phyloP scores from a whole-genome alignment of 2,888 invertebrate genomes.

The Ryuthela nishihirai region DNA sequence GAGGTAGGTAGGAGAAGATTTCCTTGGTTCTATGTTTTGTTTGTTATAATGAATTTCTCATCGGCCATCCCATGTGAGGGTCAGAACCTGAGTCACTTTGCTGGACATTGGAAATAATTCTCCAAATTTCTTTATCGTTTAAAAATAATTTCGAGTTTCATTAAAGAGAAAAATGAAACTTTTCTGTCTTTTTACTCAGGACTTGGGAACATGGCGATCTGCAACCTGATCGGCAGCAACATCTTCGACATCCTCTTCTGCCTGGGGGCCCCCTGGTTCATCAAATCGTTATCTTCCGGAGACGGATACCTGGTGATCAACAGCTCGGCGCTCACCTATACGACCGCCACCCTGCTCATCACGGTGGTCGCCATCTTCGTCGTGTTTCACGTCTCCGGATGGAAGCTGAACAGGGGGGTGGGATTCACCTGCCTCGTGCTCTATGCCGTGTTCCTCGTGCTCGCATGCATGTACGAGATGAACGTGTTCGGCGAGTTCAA shows the following conservation, averaged over 20 bases:
- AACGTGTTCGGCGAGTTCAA: conserved; percentile 92
- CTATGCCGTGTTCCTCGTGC: conserved; percentile 85
- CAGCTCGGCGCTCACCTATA: conserved; percentile 77
- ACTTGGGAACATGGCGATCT: conserved; percentile 68
- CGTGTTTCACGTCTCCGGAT: conserved; percentile 87
- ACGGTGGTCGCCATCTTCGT: conserved; percentile 86
- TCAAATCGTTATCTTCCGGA: conserved; percentile 54
- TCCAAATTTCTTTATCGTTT: too few relatives aligned
- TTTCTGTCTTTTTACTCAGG: conserved; percentile 20
- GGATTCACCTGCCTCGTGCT: conserved; percentile 85
- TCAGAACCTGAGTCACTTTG: too few relatives aligned
- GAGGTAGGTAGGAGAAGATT: too few relatives aligned
- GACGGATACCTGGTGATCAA: conserved; percentile 27
- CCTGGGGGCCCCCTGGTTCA: conserved; percentile 79
- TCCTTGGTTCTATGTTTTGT: too few relatives aligned
- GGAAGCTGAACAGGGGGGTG: conserved; percentile 87
- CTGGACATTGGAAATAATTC: too few relatives aligned
- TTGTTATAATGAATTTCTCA: too few relatives aligned
- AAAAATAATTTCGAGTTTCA: conserved; percentile 89
- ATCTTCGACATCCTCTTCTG: conserved; percentile 82
- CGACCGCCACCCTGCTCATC: conserved; percentile 84
- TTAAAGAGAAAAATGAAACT: conserved; percentile 81
- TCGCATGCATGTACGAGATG: conserved; percentile 89
- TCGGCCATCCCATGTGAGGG: too few relatives aligned
- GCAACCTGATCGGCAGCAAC: conserved; percentile 85